Evolutionary conservation across 2,113 vertebrate species (phyloP).

Genomic region (Sialia sialis): DNA sequence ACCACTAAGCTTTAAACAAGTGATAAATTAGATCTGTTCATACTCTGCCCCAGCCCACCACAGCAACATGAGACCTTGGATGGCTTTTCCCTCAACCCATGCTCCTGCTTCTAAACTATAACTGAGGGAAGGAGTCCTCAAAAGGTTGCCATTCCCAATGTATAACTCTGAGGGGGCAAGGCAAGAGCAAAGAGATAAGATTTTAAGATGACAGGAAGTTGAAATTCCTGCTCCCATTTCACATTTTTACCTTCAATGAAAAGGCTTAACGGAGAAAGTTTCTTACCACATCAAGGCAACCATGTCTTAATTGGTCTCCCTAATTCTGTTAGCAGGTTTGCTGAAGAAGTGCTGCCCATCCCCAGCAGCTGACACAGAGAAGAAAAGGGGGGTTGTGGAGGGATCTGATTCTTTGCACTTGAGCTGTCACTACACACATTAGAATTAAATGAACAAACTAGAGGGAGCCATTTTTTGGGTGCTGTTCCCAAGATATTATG

Average conservation of each 20-base stretch:
- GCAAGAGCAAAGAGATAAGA: fast-evolving
- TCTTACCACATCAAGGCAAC: neutral
- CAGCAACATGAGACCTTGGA: fast-evolving
- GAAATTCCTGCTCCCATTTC: neutral
- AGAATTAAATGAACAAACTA: neutral
- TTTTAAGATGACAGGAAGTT: neutral
- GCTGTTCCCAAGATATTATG: neutral
- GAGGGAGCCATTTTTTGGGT: neutral
- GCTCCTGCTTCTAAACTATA: neutral
- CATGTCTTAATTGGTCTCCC: neutral
- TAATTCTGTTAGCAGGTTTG: neutral
- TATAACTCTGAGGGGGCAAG: neutral
- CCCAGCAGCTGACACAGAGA: neutral
- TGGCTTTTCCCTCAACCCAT: neutral
- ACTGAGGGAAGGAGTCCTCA: neutral
- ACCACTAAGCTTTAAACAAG: neutral
- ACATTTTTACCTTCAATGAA: neutral
- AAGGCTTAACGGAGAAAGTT: neutral
- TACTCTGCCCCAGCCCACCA: neutral
- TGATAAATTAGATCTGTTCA: neutral
- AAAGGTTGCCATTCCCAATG: neutral
- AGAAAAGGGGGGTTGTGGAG: neutral
- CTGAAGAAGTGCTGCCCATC: neutral
- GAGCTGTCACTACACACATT: neutral
- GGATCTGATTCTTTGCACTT: neutral